A percentile compares a stretch with the other conserved stretches of the same genome.
Conservation (phyloP, 2,888 invertebrate genomes). For the Calliopum simillimum region DNA sequence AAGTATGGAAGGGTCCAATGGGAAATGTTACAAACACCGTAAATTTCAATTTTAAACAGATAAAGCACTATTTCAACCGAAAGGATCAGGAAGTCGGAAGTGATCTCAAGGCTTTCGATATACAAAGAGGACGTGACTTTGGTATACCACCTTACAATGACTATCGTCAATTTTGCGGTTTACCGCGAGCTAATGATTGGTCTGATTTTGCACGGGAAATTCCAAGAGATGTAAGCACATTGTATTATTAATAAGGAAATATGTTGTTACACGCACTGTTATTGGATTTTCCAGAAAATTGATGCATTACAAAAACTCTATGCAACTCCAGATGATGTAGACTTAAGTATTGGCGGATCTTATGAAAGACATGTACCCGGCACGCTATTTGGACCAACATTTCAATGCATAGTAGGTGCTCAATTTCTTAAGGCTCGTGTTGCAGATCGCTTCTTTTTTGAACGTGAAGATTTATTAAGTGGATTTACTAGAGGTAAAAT, state of each 20-base stretch:
- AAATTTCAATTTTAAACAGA: slow-evolving; percentile 22
- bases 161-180: slow-evolving; percentile 55
- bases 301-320: slow-evolving; percentile 70
- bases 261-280: background rate
- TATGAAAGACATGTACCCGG: slow-evolving; percentile 74
- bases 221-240: slow-evolving; percentile 69
- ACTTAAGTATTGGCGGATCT: slow-evolving; percentile 77
- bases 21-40: too few relatives aligned
- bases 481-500: slow-evolving; percentile 70
- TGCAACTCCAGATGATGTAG: slow-evolving; percentile 76
- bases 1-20: too few relatives aligned
- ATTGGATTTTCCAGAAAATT: slow-evolving; percentile 69
- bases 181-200: slow-evolving; percentile 56
- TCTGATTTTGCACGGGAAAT: slow-evolving; percentile 72
- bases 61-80: slow-evolving; percentile 58
- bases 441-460: slow-evolving; percentile 80
- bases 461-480: slow-evolving; percentile 68
- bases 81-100: slow-evolving; percentile 71
- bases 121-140: slow-evolving; percentile 59
- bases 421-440: slow-evolving; percentile 77
- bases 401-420: slow-evolving; percentile 76
- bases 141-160: slow-evolving; percentile 58
- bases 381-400: slow-evolving; percentile 77
- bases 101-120: slow-evolving; percentile 59
- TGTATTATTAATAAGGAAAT: background rate